A percentile compares a stretch with the other conserved stretches of the same genome.
Conservation (phyloP, 2,113 vertebrate genomes). For the Gnathonemus longibarbis region DNA sequence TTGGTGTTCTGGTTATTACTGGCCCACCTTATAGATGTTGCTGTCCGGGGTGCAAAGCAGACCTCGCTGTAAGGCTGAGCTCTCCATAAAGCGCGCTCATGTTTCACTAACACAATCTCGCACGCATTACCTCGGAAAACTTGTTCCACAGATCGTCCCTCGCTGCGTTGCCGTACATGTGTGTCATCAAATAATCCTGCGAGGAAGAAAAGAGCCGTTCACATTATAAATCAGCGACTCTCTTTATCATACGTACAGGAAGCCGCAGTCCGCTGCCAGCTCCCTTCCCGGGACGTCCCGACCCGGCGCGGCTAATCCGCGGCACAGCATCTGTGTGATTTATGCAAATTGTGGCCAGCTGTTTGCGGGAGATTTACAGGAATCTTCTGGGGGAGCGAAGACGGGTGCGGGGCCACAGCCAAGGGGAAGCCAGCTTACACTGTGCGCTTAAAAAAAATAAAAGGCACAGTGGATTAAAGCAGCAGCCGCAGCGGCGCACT, state of each 20-base stretch:
- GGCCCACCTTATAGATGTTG: neutral
- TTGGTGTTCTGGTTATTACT: neutral
- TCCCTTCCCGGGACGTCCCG: neutral
- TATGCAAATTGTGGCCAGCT: slow-evolving; percentile 16
- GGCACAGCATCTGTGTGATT: neutral
- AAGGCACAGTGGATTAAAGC: neutral
- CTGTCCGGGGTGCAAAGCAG: neutral
- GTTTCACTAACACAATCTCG: neutral
- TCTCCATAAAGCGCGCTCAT: neutral
- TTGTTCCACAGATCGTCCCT: slow-evolving; percentile 90
- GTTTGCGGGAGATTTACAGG: slow-evolving; percentile 12
- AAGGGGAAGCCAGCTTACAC: neutral
- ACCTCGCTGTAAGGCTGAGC: neutral
- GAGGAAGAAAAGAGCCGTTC: slow-evolving; percentile 33
- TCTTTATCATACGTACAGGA: neutral
- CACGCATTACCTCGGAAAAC: slow-evolving; percentile 75
- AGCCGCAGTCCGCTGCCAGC: neutral
- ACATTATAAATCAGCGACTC: neutral
- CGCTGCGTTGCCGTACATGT: slow-evolving; percentile 89
- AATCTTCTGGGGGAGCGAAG: neutral
- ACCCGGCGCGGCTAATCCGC: neutral
- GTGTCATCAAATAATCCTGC: slow-evolving; percentile 87
- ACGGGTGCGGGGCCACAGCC: neutral
- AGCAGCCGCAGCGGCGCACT: too few species aligned
- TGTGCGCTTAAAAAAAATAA: neutral